These are phyloP conservation scores for Plotosus lineatus DNA, from an alignment of 2,113 vertebrate genomes.

Conservation along the genomic window DNA sequence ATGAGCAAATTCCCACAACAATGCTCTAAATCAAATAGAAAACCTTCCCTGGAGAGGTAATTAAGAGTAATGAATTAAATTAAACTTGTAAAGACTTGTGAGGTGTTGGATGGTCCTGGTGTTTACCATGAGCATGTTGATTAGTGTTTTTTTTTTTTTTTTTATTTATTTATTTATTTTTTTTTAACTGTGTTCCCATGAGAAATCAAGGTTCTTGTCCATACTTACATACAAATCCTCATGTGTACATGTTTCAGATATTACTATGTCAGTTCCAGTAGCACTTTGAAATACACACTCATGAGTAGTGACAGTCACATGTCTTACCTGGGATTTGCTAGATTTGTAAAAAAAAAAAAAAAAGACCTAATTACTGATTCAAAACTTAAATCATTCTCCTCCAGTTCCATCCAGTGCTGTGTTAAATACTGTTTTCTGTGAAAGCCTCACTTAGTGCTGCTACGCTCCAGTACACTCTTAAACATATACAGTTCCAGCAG, in stretches of 20 bases:
- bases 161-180: too few relatives aligned
- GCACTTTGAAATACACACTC: background rate
- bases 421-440: background rate
- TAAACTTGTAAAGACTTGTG: background rate
- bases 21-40: background rate
- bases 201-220: background rate
- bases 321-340: background rate
- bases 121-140: background rate
- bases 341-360: too few relatives aligned
- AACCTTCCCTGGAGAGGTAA: background rate
- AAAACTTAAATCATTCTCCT: background rate
- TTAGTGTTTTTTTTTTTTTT: background rate
- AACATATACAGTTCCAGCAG: constrained; percentile 49
- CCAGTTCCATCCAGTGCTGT: background rate
- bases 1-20: too few relatives aligned
- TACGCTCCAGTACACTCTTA: constrained; percentile 37
- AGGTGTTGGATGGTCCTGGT: background rate
- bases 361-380: background rate
- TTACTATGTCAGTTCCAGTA: background rate
- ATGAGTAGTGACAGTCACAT: background rate
- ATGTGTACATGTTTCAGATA: background rate
- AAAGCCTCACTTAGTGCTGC: constrained; percentile 14
- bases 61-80: too few relatives aligned
- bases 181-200: too few relatives aligned
- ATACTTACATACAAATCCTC: background rate